Percentiles rank a stretch among this genome's conserved stretches.
These are phyloP conservation scores for Caprella mutica DNA, from an alignment of 2,888 invertebrate genomes.

Conservation along the genomic window DNA sequence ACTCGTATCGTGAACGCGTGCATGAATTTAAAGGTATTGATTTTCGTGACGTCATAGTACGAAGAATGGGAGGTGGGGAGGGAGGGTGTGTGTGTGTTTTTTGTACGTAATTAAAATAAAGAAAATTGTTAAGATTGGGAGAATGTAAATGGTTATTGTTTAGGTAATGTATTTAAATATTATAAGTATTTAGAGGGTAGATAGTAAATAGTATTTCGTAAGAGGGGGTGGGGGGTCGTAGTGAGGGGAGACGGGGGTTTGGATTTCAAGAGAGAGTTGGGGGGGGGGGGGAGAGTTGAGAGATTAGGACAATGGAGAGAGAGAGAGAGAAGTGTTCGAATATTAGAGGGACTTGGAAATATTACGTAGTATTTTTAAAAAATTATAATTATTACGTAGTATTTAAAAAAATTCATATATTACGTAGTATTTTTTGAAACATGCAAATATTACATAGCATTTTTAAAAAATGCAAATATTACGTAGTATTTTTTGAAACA, in stretches of 20 bases:
- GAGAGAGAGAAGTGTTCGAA: conserved; percentile 1
- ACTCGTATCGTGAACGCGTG: conserved; percentile 27
- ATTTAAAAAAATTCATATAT: too few species aligned
- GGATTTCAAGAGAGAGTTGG: not conserved
- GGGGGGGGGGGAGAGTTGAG: not conserved
- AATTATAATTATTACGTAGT: too few species aligned
- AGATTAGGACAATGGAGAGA: not conserved
- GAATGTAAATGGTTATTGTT: too few species aligned
- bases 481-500: too few species aligned
- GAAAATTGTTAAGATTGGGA: too few species aligned
- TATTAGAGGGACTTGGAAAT: conserved; percentile 3
- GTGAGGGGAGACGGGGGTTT: too few species aligned
- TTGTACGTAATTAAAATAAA: too few species aligned
- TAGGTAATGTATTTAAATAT: too few species aligned
- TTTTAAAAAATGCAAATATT: too few species aligned
- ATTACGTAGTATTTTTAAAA: too few species aligned
- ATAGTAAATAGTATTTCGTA: not conserved
- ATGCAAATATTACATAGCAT: too few species aligned
- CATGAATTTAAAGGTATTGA: conserved; percentile 8
- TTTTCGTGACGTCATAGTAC: conserved; percentile 6
- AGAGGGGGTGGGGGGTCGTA: not conserved
- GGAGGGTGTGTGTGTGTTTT: not conserved
- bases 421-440: too few species aligned
- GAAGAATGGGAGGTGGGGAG: not conserved
- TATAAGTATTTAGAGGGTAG: not conserved